Evolutionary conservation across 2,113 vertebrate species (phyloP).

Genomic region (Atherinomorus stipes): DNA sequence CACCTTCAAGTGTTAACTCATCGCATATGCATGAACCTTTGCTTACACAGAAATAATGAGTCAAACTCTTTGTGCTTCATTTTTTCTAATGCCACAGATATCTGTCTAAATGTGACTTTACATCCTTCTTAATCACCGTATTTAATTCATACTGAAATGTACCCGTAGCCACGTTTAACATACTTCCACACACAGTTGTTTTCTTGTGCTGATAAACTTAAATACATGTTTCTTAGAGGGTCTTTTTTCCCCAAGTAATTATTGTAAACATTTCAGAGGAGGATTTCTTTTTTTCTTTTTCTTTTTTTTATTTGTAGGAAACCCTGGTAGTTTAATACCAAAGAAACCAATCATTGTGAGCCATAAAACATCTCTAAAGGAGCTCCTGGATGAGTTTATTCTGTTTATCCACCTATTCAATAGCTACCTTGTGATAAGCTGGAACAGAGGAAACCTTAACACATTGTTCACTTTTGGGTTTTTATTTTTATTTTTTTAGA

Average conservation of each 20-base stretch:
- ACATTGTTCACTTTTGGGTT: not conserved
- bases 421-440: slow-evolving; percentile 21
- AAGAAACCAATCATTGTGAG: slow-evolving; percentile 78
- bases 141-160: not conserved
- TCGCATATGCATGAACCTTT: not conserved
- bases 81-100: slow-evolving; percentile 33
- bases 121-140: not conserved
- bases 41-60: not conserved
- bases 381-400: slow-evolving; percentile 36
- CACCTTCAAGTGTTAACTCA: not conserved
- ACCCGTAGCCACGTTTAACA: slow-evolving; percentile 1
- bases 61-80: slow-evolving; percentile 26
- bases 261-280: slow-evolving; percentile 10
- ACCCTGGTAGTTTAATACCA: slow-evolving; percentile 77
- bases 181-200: not conserved
- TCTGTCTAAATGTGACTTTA: slow-evolving; percentile 5
- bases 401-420: slow-evolving; percentile 41
- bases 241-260: slow-evolving; percentile 21
- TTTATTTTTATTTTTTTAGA: not conserved
- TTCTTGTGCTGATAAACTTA: slow-evolving; percentile 8
- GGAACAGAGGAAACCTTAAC: slow-evolving; percentile 39
- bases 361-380: slow-evolving; percentile 45
- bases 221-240: not conserved
- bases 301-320: slow-evolving; percentile 42
- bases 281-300: slow-evolving; percentile 34